A percentile compares a stretch with the other conserved stretches of the same genome.
These are phyloP conservation scores for Phalanger gymnotis DNA, from an alignment of 2,797 vertebrate species.

Conservation along the genomic window DNA sequence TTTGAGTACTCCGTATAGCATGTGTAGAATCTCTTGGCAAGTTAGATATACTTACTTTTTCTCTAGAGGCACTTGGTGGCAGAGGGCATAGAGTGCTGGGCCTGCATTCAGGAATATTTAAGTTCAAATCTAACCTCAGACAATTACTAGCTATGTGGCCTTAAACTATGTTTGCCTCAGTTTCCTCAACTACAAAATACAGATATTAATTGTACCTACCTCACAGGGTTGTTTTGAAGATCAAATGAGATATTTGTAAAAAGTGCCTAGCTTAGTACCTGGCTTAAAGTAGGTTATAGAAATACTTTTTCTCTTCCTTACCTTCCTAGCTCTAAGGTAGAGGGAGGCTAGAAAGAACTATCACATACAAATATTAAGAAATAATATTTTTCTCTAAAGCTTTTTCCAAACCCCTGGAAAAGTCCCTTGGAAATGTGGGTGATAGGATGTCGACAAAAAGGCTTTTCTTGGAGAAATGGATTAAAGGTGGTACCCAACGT, in stretches of 20 bases:
- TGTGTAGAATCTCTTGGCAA: not conserved
- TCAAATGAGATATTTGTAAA: conserved; percentile 15
- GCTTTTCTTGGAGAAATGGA: not conserved
- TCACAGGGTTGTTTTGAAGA: not conserved
- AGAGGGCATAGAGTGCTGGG: not conserved
- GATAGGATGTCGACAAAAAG: not conserved
- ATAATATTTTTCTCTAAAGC: not conserved
- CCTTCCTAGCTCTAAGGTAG: not conserved
- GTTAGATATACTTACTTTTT: not conserved
- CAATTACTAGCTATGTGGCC: not conserved
- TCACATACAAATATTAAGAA: not conserved
- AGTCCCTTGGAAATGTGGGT: not conserved
- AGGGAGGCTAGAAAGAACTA: not conserved
- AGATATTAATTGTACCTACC: not conserved
- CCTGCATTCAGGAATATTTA: not conserved
- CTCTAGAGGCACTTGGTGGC: not conserved
- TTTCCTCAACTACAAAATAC: conserved; percentile 26
- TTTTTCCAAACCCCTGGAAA: not conserved
- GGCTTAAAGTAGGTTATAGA: not conserved
- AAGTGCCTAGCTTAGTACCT: not conserved
- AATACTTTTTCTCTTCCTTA: not conserved
- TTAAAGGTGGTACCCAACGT: not conserved
- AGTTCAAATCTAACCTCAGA: not conserved
- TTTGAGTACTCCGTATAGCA: not conserved
- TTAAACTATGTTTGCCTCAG: not conserved